Evolutionary conservation across 2,888 invertebrate species (phyloP).

Genomic region (Hermaeophaga mercurialis): DNA sequence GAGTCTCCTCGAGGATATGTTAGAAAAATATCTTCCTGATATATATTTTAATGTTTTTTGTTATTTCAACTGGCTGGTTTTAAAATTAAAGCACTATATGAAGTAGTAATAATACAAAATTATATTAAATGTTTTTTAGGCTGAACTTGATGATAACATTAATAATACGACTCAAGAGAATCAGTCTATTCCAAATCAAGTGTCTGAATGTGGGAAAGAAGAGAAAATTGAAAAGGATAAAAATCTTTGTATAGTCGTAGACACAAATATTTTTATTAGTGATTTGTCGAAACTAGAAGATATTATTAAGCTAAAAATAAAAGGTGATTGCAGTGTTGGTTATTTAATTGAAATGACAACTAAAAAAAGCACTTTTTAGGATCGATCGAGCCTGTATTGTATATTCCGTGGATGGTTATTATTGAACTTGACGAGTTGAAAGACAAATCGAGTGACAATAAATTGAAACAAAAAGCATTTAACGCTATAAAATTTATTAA

Average conservation of each 20-base stretch:
- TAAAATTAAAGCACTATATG: too few species aligned
- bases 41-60: too few species aligned
- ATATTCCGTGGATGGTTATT: constrained; percentile 67
- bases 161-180: too few species aligned
- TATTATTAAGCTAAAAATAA: constrained; percentile 43
- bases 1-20: too few species aligned
- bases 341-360: too few species aligned
- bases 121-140: too few species aligned
- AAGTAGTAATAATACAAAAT: too few species aligned
- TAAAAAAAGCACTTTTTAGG: too few species aligned
- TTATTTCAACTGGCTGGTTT: too few species aligned
- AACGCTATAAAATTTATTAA: constrained; percentile 62
- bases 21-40: too few species aligned
- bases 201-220: background rate
- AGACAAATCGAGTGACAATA: constrained; percentile 40
- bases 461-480: constrained; percentile 24
- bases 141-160: too few species aligned
- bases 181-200: background rate
- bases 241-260: constrained; percentile 56
- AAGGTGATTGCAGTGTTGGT: too few species aligned
- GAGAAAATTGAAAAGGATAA: constrained; percentile 29
- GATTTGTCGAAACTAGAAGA: constrained; percentile 54
- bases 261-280: constrained; percentile 61
- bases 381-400: constrained; percentile 53
- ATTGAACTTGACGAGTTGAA: constrained; percentile 66